phyloP scores from a whole-genome alignment of 2,888 invertebrate genomes.

The Parnassius glacialis region DNA sequence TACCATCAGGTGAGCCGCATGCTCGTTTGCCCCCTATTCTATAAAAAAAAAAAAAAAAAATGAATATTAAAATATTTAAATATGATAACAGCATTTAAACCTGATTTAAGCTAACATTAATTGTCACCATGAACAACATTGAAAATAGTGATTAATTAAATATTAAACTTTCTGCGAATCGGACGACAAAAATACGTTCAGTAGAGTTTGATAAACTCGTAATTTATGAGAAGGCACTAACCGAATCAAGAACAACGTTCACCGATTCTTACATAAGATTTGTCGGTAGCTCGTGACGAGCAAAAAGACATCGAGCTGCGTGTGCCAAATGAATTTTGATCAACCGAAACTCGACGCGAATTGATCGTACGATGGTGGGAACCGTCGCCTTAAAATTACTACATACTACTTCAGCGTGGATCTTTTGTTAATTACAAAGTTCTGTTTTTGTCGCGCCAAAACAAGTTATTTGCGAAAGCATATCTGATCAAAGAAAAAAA shows the following conservation, averaged over 20 bases:
- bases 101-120: too few species aligned
- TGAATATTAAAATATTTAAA: too few species aligned
- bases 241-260: conserved; percentile 23
- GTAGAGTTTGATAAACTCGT: conserved; percentile 21
- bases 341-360: conserved; percentile 30
- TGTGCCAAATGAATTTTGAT: conserved; percentile 59
- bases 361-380: conserved; percentile 19
- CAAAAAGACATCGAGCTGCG: conserved; percentile 49
- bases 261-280: conserved; percentile 33
- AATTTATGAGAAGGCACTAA: conserved; percentile 23
- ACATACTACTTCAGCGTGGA: not conserved
- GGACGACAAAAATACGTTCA: conserved; percentile 3
- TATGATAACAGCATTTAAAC: too few species aligned
- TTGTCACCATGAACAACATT: not conserved
- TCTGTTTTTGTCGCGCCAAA: conserved; percentile 1
- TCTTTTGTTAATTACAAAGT: conserved; percentile 17
- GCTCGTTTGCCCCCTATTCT: too few species aligned
- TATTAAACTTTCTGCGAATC: conserved; percentile 10
- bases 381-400: conserved; percentile 13
- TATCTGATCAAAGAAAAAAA: too few species aligned
- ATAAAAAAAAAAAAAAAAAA: too few species aligned
- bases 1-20: too few species aligned
- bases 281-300: conserved; percentile 51
- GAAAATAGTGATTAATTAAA: not conserved
- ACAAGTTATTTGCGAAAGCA: not conserved